Conservation (phyloP, 1,140 invertebrate species). For the Stenopsyche tienmushanensis region DNA sequence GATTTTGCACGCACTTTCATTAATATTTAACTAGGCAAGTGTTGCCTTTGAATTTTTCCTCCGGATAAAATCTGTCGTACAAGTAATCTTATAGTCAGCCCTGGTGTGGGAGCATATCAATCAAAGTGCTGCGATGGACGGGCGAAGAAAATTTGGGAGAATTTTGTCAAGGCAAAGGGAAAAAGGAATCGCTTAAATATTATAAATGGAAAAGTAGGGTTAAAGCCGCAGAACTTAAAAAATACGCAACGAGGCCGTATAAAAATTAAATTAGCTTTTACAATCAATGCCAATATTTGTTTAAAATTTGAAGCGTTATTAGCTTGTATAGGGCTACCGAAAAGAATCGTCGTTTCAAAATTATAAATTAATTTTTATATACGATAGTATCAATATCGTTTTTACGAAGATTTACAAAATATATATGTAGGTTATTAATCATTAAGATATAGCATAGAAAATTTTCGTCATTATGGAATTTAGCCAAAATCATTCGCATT, state of each 20-base stretch:
- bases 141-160: not conserved
- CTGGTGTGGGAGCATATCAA: constrained; percentile 24
- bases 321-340: too few species aligned
- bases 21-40: constrained; percentile 40
- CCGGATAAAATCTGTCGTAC: constrained; percentile 14
- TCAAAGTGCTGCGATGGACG: constrained; percentile 23
- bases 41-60: constrained; percentile 22
- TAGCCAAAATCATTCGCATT: too few species aligned
- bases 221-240: not conserved
- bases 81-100: not conserved
- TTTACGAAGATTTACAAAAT: too few species aligned
- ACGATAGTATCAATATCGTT: not conserved
- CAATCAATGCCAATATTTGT: too few species aligned
- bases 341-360: too few species aligned
- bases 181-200: too few species aligned
- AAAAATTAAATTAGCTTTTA: not conserved
- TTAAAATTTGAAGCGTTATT: too few species aligned
- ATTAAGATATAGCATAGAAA: too few species aligned
- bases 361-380: too few species aligned
- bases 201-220: not conserved
- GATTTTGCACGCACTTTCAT: constrained; percentile 33
- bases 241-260: not conserved
- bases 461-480: too few species aligned
- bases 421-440: too few species aligned
- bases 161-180: constrained; percentile 11